Evolutionary conservation across 2,888 invertebrate genomes (phyloP), one percentile per base, ranked within the genome.

Genomic region (Cylindroiulus punctatus): DNA sequence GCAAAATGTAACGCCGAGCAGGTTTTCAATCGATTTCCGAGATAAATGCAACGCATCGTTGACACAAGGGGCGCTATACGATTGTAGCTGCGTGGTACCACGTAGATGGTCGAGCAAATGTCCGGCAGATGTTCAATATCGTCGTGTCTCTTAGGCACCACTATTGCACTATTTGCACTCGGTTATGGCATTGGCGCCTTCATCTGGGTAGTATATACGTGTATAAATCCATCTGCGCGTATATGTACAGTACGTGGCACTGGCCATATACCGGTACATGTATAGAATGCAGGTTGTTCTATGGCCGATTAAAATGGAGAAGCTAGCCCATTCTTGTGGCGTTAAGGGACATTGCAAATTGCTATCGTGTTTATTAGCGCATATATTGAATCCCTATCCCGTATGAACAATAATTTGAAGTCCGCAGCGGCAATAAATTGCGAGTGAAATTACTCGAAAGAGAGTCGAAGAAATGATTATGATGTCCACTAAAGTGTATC

Each of bases 401-500:
- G 81, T 47, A 86, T 76, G 65, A 86, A 86, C 86, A 86, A 86
- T 86, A 86, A 86, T 86, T 86, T 65, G 40, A 86, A 86, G 81
- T 86, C 86, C 86, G 30, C 22, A 1, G 86, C 42, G 86, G 81
- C 86, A 82, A 86, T 86, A 86, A 86, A 86, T 86, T 86, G 36
- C 86, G 32, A 32, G 65, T 86, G 86, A 86, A 86, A 86, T 86
- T 86, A 65, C 81, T 86, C 44, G 86, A 82, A 86, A 86, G 65
- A 85, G 85, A 86, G 65, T 86, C 82, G 86, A 86, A 86, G 86
- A 86, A 86, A 86, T 86, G 86, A 86, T 86, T 52, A 86, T 86
- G 81, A 86, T 86, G 86, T 65, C 86, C 86, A 86, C 86, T 86
- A 81, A 26, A 44, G 83, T 83, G 42, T 83, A 83, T 40, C 40